phyloP scores from a whole-genome alignment of 2,113 vertebrate species.

The Morone saxatilis region DNA sequence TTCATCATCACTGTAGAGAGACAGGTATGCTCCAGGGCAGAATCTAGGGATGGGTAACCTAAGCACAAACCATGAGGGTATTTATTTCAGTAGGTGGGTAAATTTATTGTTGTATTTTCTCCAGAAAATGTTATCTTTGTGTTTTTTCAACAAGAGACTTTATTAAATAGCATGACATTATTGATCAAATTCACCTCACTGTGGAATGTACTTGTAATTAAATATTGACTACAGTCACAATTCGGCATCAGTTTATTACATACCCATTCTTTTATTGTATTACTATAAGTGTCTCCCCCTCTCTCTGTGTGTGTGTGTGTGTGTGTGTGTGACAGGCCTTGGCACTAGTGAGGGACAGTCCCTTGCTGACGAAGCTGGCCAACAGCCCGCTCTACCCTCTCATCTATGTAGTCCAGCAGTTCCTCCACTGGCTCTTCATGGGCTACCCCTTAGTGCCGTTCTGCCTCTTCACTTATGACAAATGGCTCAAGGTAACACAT shows the following conservation, averaged over 20 bases:
- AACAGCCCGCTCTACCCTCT: conserved; percentile 87
- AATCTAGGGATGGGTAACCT: background rate
- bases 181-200: conserved; percentile 32
- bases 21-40: conserved; percentile 85
- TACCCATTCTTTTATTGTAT: conserved; percentile 10
- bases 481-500: conserved; percentile 92
- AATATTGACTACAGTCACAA: conserved; percentile 26
- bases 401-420: conserved; percentile 91
- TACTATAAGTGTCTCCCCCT: background rate
- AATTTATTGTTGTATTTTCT: background rate
- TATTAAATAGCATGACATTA: conserved; percentile 13
- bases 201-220: conserved; percentile 30
- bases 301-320: conserved; percentile 17
- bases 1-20: conserved; percentile 94
- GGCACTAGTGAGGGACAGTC: conserved; percentile 88
- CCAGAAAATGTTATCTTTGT: background rate
- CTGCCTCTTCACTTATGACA: conserved; percentile 96
- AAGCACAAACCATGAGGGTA: background rate
- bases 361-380: conserved; percentile 82
- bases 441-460: conserved; percentile 95
- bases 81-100: background rate
- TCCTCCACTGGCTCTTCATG: conserved; percentile 96
- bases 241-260: conserved; percentile 8
- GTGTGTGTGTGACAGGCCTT: conserved; percentile 79
- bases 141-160: conserved; percentile 14